Conservation (phyloP, 37 sponge, comb jelly and placozoan species). For the Chondrosia reniformis region DNA sequence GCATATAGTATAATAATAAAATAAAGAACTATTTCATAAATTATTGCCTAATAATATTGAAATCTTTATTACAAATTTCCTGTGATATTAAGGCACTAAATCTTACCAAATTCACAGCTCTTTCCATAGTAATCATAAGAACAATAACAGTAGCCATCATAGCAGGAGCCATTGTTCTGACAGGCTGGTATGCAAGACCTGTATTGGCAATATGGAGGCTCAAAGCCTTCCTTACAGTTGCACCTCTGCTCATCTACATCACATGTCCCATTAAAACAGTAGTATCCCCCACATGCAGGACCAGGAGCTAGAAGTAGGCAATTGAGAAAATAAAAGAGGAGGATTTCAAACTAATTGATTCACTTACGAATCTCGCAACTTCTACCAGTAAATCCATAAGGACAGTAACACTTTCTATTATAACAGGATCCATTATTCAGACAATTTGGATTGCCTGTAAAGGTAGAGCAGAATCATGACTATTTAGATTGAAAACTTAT, state of each 20-base stretch:
- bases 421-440: not conserved
- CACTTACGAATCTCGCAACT: not conserved
- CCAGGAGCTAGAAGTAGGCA: not conserved
- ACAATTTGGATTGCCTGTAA: not conserved
- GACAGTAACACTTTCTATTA: not conserved
- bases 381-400: not conserved
- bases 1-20: no score
- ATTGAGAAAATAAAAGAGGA: not conserved
- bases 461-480: not conserved
- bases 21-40: no score
- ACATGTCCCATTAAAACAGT: constrained; percentile 11
- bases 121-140: not conserved
- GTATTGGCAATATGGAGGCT: not conserved
- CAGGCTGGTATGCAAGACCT: not conserved
- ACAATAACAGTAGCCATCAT: constrained; percentile 2
- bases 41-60: no score
- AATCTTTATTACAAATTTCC: no score
- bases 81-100: no score
- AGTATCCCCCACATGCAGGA: constrained; percentile 4
- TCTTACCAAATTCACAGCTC: not conserved
- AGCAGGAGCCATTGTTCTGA: not conserved
- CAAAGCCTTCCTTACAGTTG: not conserved
- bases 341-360: not conserved
- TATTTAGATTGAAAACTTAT: not conserved
- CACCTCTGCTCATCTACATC: not conserved